Conservation (phyloP, 2,797 vertebrate genomes). For the Carduelis carduelis region DNA sequence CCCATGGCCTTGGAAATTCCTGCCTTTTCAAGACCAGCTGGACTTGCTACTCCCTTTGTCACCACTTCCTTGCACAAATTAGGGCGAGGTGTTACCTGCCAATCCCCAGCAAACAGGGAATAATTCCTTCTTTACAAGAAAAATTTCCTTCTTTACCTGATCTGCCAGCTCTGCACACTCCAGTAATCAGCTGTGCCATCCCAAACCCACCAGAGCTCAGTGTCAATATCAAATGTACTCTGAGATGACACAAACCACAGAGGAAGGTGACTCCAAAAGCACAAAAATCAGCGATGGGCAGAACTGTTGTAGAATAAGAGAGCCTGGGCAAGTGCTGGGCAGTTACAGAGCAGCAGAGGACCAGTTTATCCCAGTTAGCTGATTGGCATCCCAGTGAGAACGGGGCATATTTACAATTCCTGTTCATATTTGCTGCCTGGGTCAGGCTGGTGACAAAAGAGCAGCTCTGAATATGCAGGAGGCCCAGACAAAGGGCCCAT, state of each 20-base stretch:
- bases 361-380: neutral
- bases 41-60: neutral
- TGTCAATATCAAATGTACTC: neutral
- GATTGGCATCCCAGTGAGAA: neutral
- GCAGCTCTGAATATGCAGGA: constrained; percentile 21
- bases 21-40: neutral
- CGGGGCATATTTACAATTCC: neutral
- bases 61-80: neutral
- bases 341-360: neutral
- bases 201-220: neutral
- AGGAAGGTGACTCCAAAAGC: neutral
- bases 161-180: neutral
- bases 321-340: neutral
- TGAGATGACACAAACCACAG: rapidly evolving
- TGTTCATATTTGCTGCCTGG: constrained; percentile 7
- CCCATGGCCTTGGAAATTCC: neutral
- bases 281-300: neutral
- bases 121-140: neutral
- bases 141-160: neutral
- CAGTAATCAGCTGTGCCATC: neutral
- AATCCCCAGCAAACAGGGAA: rapidly evolving
- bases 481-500: constrained; percentile 39
- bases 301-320: neutral
- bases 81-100: neutral
- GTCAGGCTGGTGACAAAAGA: constrained; percentile 46